Evolutionary conservation across 2,797 vertebrate species (phyloP).

Genomic region (Cercopithecus diana): DNA sequence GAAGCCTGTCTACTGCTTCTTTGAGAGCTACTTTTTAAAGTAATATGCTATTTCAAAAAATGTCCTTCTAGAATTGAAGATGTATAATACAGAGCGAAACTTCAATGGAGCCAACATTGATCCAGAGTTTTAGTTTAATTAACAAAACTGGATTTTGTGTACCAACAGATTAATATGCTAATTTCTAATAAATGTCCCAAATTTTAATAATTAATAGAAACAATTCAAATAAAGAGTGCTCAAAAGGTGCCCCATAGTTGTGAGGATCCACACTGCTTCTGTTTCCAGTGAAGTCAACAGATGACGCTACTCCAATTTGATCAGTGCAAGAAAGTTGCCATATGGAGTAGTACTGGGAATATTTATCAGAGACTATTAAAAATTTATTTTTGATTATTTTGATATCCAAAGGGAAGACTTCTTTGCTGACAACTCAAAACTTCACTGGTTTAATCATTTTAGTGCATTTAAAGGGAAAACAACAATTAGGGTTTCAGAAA

Average conservation of each 20-base stretch:
- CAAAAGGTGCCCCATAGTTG: background rate
- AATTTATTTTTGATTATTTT: background rate
- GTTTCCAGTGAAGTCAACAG: background rate
- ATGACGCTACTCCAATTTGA: background rate
- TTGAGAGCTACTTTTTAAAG: background rate
- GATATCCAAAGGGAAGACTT: background rate
- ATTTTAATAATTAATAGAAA: background rate
- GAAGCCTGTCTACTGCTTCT: background rate
- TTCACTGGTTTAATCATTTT: background rate
- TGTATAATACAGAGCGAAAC: background rate
- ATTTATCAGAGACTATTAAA: background rate
- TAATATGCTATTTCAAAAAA: background rate
- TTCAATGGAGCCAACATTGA: background rate
- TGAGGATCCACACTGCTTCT: background rate
- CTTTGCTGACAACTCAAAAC: background rate
- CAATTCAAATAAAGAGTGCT: background rate
- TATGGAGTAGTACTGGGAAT: accelerated
- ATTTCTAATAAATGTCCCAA: background rate
- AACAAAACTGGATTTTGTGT: background rate
- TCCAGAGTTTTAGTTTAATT: conserved; percentile 1
- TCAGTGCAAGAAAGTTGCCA: background rate
- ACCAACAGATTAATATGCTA: background rate
- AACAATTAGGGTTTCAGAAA: background rate
- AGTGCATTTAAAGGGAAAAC: background rate
- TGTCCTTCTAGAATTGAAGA: conserved; percentile 3